Evolutionary conservation across 64 coral and sea anemone genomes (phyloP).

Genomic region (Pachyseris speciosa): DNA sequence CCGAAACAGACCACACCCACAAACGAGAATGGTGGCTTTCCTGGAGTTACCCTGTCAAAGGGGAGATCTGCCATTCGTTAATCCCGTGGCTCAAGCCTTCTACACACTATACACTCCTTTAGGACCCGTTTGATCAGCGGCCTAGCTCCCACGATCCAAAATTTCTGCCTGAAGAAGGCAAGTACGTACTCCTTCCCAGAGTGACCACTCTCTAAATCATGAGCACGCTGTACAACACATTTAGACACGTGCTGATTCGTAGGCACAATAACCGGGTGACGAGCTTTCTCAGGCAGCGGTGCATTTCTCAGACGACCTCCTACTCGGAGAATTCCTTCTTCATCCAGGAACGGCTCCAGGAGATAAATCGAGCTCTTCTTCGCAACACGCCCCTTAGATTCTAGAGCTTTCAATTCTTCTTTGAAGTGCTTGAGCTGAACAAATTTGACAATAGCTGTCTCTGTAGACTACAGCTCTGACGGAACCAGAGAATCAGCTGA

Average conservation of each 20-base stretch:
- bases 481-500: background rate
- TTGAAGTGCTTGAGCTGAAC: too few species aligned
- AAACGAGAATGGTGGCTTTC: background rate
- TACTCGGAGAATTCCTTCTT: too few species aligned
- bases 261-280: constrained; percentile 29
- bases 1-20: background rate
- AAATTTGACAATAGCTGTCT: background rate
- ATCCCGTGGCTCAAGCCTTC: background rate
- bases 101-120: background rate
- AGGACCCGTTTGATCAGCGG: background rate
- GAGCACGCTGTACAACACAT: background rate
- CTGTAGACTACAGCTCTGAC: background rate
- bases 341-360: too few species aligned
- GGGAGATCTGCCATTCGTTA: background rate
- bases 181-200: background rate
- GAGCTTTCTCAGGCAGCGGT: background rate
- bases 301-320: too few species aligned
- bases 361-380: too few species aligned
- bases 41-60: background rate
- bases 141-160: background rate
- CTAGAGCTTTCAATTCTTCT: background rate
- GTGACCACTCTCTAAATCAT: background rate
- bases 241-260: constrained; percentile 27
- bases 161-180: background rate
- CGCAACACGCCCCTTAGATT: too few species aligned